Conservation (phyloP, 2,113 vertebrate genomes). For the Entelurus aequoreus region DNA sequence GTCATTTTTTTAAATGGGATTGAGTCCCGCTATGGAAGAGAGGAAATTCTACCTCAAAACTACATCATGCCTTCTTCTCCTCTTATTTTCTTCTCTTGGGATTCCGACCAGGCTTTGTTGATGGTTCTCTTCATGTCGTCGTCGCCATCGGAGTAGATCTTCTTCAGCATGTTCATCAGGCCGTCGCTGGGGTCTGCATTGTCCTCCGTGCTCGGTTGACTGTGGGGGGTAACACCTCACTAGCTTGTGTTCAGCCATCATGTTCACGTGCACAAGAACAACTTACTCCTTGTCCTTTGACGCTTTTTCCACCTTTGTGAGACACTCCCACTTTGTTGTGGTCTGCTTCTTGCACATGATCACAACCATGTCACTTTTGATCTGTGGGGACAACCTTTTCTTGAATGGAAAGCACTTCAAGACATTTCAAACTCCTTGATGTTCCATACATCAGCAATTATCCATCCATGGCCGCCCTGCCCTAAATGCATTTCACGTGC, state of each 20-base stretch:
- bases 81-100: constrained; percentile 89
- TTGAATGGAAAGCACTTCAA: background rate
- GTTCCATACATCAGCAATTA: background rate
- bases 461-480: too few species aligned
- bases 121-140: constrained; percentile 97
- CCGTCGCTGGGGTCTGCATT: constrained; percentile 88
- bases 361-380: constrained; percentile 91
- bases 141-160: constrained; percentile 93
- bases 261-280: too few species aligned
- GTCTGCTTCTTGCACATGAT: constrained; percentile 89
- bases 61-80: constrained; percentile 77
- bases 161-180: constrained; percentile 92
- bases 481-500: too few species aligned
- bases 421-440: background rate
- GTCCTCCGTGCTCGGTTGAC: constrained; percentile 77
- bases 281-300: constrained; percentile 96
- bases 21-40: constrained; percentile 16
- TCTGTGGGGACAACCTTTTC: constrained; percentile 56
- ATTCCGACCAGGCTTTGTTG: constrained; percentile 97
- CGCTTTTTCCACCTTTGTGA: constrained; percentile 90
- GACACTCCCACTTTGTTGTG: constrained; percentile 88
- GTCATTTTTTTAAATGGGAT: constrained; percentile 14
- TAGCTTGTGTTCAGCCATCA: too few species aligned
- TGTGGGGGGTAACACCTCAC: constrained; percentile 41
- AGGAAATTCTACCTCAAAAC: constrained; percentile 63